A percentile compares a stretch with the other conserved stretches of the same genome.
These are phyloP conservation scores for Callospermophilus lateralis DNA, from an alignment of 2,113 vertebrate genomes.

Conservation along the genomic window DNA sequence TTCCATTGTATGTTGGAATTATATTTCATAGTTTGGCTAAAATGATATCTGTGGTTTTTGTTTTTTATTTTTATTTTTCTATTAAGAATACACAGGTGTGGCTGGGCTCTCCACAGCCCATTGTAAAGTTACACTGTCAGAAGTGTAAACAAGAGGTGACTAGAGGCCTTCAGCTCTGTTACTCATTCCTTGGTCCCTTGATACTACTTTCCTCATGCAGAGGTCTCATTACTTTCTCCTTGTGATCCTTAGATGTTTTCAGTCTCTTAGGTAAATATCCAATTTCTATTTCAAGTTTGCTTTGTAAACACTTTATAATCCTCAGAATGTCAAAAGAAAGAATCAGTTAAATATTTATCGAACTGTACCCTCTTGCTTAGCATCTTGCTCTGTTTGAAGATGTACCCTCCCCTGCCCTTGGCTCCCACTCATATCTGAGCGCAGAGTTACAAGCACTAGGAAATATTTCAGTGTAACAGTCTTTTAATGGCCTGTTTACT, in stretches of 20 bases:
- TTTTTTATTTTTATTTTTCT: background rate
- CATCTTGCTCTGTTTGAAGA: conserved; percentile 10
- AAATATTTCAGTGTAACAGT: background rate
- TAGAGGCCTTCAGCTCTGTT: conserved; percentile 64
- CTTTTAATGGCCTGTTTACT: background rate
- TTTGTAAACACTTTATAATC: conserved; percentile 37
- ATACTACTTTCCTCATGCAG: conserved; percentile 41
- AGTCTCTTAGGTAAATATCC: conserved; percentile 70
- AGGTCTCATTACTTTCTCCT: conserved; percentile 78
- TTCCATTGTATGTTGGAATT: background rate
- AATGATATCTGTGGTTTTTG: background rate
- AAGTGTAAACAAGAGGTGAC: conserved; percentile 74
- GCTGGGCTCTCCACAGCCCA: background rate
- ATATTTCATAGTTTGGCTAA: conserved; percentile 12
- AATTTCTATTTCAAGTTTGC: conserved; percentile 67
- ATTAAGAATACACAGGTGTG: background rate
- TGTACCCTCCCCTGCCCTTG: background rate
- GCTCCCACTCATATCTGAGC: background rate
- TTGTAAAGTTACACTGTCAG: conserved; percentile 54
- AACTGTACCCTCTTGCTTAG: conserved; percentile 10
- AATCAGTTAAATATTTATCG: conserved; percentile 44
- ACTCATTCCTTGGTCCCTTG: conserved; percentile 70
- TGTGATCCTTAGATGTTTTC: conserved; percentile 73
- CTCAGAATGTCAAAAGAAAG: conserved; percentile 54
- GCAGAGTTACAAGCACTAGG: background rate